Evolutionary conservation across 1,140 invertebrate species (phyloP).

Genomic region (Megalopta genalis): DNA sequence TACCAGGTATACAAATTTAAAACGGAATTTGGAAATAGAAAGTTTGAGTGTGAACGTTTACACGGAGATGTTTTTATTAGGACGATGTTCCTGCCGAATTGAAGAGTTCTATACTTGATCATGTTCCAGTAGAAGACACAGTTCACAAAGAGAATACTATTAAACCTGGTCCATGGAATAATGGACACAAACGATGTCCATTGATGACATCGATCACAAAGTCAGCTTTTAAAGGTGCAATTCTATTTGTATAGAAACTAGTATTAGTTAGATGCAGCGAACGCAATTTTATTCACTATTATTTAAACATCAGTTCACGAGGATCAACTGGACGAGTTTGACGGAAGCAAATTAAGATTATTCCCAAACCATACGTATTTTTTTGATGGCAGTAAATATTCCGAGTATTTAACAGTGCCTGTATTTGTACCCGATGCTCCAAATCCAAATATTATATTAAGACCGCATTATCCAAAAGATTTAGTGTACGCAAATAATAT

Average conservation of each 20-base stretch:
- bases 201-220: constrained; percentile 70
- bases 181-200: constrained; percentile 70
- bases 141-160: constrained; percentile 83
- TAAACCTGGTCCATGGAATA: constrained; percentile 84
- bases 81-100: constrained; percentile 68
- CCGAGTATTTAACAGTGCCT: constrained; percentile 81
- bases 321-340: constrained; percentile 78
- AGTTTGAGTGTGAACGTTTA: not conserved
- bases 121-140: constrained; percentile 80
- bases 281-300: not conserved
- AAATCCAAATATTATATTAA: constrained; percentile 82
- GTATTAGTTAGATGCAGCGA: not conserved
- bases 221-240: constrained; percentile 73
- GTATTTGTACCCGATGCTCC: constrained; percentile 83
- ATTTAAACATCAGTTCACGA: constrained; percentile 81
- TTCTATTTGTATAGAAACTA: not conserved
- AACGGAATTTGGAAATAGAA: not conserved
- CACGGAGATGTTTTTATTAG: constrained; percentile 39
- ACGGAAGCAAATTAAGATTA: constrained; percentile 68
- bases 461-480: constrained; percentile 76
- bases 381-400: constrained; percentile 78
- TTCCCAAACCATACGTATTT: constrained; percentile 73
- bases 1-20: constrained; percentile 68
- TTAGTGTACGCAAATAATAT: constrained; percentile 83
- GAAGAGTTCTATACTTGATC: constrained; percentile 79